Evolutionary conservation across 2,888 invertebrate species (phyloP), one percentile per base, ranked within the genome.

Genomic region (Agrochola lota): DNA sequence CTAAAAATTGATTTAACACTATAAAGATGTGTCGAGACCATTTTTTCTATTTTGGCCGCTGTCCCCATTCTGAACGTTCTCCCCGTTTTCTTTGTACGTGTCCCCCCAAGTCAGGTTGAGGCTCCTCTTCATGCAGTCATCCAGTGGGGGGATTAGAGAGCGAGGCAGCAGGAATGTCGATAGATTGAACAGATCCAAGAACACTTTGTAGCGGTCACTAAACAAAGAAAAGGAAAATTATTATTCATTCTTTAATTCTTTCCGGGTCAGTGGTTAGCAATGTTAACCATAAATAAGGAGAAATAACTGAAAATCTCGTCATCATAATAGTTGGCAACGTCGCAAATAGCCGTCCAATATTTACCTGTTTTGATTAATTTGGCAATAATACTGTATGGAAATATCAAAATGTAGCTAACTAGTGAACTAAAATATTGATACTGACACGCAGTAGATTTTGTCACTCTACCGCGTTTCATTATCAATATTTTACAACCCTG

Each of bases 191-290:
- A 99, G 96, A 94, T 99, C 99, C 93, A 99, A 96, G 93, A 99
- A 99, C 52, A 99, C 99, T 96, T 99, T 99, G 97, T 99, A 99
- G 40, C 99, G 98, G 95, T 99, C 99, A 94, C 99, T 99, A 96
- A 64, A 86, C 88, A 74, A n/a, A 59, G 57, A 78, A 74, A 60
- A 40, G 2, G 0, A 40, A 64, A n/a, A 55, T 35, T 4, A 40
- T 62, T 30, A 35, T 17, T 55, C 2, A 49, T 55, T 1, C 8
- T 64, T 64, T 64, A 6, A 64, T 64, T 40, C 8, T 40, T 12
- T 26, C 7, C 26, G 1, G 59, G 26, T 59, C 59, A 6, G 6
- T 57, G n/a, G n/a, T 12, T 26, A 26, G 12, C 15, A 59, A 57
- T n/a, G 57, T 6, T n/a, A n/a, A 57, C 57, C 57, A 15, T 57